Evolutionary conservation across 1,140 invertebrate species (phyloP), one percentile per base, ranked within the genome.

Genomic region (Andrena cerasifolii): DNA sequence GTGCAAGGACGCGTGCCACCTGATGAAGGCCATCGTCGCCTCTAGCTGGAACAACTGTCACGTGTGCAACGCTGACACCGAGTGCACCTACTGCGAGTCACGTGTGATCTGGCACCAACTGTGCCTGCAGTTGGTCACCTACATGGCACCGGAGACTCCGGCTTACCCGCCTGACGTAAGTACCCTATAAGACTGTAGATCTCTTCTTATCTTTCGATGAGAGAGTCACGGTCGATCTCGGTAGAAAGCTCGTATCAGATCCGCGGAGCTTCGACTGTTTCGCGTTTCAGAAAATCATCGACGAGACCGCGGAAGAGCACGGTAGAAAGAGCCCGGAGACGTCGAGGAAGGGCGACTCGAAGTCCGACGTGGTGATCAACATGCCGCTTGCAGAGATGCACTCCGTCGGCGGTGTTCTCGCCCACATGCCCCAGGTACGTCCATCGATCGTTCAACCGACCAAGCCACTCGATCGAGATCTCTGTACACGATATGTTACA

Each of bases 71-170:
- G 72, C 93, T 0, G 93, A 94, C 62, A 92, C 93, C 10, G 97
- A 98, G 86, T 99, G 99, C 91, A 94, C 95, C 33, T 97, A 97
- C 88, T 99, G 98, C 92, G 98, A 99, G 90, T 96, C 98, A 53
- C 95, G 96, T 58, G 96, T 98, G 10, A 96, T 99, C 89, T 99
- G 98, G 96, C 98, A 99, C 93, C 98, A 99, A 90, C 91, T 99
- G 16, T 96, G 96, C 49, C 94, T 97, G 33, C 95, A 97, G 82
- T 92, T 98, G 18, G 94, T 98, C 58, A 94, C 95, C 82, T 96
- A 97, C 84, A 94, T 98, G 89, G 96, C 95, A 54, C 96, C 96
- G 0, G 93, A 95, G 84, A 94, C 95, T 87, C 95, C 95, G 1
- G 95, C 95, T n/a, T 93, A 95, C 87, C 95, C 95, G 47, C 95